Conservation (phyloP, 2,113 vertebrate species). For the Nothocercus nigrocapillus region DNA sequence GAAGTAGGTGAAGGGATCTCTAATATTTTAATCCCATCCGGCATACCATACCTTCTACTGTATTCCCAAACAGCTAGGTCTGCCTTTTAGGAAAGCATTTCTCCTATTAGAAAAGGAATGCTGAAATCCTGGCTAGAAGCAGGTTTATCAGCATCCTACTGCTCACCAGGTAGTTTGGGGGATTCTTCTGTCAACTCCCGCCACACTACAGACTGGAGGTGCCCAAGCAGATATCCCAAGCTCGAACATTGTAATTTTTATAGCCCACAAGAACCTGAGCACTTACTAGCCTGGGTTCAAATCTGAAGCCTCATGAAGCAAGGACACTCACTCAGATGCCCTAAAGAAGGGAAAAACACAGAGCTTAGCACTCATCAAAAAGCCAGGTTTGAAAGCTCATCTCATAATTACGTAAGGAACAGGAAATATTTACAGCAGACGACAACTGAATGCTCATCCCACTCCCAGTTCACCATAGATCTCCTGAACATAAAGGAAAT, state of each 20-base stretch:
- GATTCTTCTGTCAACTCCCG: neutral
- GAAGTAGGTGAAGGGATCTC: neutral
- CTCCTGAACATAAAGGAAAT: neutral
- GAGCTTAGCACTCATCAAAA: neutral
- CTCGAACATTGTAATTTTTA: neutral
- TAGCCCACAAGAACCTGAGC: neutral
- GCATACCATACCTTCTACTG: neutral
- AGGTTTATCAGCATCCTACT: neutral
- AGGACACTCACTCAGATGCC: conserved; percentile 32
- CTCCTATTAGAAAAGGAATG: neutral
- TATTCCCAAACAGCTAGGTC: neutral
- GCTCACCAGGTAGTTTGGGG: neutral
- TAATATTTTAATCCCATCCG: neutral
- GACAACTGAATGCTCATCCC: neutral
- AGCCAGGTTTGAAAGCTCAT: neutral
- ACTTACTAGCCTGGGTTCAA: conserved; percentile 61
- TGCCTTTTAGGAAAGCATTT: neutral
- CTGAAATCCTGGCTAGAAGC: neutral
- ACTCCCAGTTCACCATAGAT: neutral
- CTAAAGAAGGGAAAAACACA: conserved; percentile 39
- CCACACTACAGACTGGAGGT: neutral
- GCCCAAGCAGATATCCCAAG: neutral
- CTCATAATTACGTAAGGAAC: neutral
- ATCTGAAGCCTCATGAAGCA: conserved; percentile 36
- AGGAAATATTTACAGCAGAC: neutral